Evolutionary conservation across 1,140 invertebrate genomes (phyloP), one percentile per base, ranked within the genome.

Genomic region (Euwallacea fornicatus): DNA sequence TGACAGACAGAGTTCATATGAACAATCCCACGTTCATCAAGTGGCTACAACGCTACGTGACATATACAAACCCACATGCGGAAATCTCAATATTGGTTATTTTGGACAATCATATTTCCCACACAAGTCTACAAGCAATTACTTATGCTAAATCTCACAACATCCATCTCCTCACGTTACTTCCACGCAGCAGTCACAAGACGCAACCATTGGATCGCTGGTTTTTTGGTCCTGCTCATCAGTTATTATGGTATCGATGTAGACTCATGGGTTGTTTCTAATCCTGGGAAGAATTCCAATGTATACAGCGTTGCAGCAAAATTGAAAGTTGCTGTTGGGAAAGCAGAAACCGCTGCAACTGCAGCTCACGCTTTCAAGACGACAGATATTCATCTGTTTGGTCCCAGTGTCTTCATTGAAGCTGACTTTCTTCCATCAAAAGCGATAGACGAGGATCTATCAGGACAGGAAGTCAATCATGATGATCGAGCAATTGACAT

Each of bases 201-300:
- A n/a, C n/a, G n/a, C n/a, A n/a, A n/a, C n/a, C n/a, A n/a, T n/a
- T n/a, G n/a, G n/a, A n/a, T n/a, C n/a, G n/a, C n/a, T n/a, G n/a
- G 44, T 47, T 47, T 47, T 47, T 47, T 47, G 44, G 44, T 47
- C 53, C 53, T n/a, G 53, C 53, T 55, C 13, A 55, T 11, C 8
- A 15, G 7, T 55, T 55, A 55, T 55, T 55, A 55, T 55, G 53
- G 15, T 55, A 15, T 15, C 7, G 53, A 8, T 55, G 53, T 55
- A 15, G 53, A 55, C 13, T 55, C 53, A 7, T 55, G 53, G 13
- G 53, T 7, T 55, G 53, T 55, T 15, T 55, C 53, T 55, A 55
- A 55, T 55, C 53, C 53, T 9, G 53, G 53, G 13, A 7, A 55
- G 13, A 55, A 7, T 15, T 55, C 15, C 13, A 15, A 15, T 15